Percentiles rank a stretch among this genome's conserved stretches.
Conservation (phyloP, 2,797 vertebrate species). For the Tapirus indicus region DNA sequence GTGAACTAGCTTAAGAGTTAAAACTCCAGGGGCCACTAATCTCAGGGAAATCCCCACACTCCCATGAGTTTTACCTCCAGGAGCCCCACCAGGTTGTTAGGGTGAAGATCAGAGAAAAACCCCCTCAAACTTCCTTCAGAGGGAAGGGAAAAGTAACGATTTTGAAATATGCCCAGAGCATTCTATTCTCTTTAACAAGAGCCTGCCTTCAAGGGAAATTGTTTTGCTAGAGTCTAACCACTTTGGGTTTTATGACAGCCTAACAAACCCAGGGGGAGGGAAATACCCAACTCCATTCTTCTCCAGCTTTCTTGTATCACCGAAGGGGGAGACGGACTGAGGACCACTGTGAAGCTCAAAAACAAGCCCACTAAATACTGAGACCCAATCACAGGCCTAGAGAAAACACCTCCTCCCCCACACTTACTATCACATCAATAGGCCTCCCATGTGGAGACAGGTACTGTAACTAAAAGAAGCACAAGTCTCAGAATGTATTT, state of each 20-base stretch:
- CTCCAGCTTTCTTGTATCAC: not conserved
- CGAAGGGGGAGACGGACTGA: not conserved
- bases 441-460: not conserved
- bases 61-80: not conserved
- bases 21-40: not conserved
- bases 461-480: not conserved
- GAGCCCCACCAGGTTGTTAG: not conserved
- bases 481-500: not conserved
- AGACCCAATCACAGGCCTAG: not conserved
- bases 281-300: not conserved
- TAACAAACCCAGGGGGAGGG: not conserved
- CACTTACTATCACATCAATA: not conserved
- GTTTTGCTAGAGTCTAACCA: not conserved
- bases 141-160: not conserved
- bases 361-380: not conserved
- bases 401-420: not conserved
- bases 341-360: not conserved
- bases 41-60: not conserved
- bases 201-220: not conserved
- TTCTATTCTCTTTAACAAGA: constrained; percentile 1
- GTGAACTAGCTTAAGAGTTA: not conserved
- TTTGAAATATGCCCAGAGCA: not conserved
- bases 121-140: not conserved
- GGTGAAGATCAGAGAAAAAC: not conserved
- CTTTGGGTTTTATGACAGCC: not conserved